phyloP scores from a whole-genome alignment of 2,113 vertebrate species.

The Catharus bicknelli region DNA sequence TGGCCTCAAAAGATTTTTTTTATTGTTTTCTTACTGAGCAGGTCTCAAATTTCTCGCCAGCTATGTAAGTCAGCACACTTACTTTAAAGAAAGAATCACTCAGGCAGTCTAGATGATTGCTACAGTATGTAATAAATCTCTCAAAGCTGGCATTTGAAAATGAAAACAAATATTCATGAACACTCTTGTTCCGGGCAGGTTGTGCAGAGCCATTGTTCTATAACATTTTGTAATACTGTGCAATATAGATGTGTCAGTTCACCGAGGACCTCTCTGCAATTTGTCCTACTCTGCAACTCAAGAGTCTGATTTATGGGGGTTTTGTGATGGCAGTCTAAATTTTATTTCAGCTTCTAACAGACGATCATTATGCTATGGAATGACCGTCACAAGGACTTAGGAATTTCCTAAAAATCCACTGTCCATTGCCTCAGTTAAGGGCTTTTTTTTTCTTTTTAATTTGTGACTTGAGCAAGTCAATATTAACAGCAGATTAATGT shows the following conservation, averaged over 20 bases:
- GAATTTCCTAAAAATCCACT: background rate
- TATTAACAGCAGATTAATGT: background rate
- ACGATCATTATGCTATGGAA: background rate
- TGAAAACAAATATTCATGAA: background rate
- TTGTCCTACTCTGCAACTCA: background rate
- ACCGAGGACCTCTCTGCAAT: background rate
- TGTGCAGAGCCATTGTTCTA: background rate
- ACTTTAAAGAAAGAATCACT: background rate
- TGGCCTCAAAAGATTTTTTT: background rate
- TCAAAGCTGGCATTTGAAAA: background rate
- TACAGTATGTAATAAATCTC: background rate
- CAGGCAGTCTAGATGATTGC: background rate
- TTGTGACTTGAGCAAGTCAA: background rate
- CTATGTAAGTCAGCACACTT: background rate
- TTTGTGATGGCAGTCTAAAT: background rate
- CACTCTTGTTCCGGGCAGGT: background rate
- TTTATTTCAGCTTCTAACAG: background rate
- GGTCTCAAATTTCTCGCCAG: background rate
- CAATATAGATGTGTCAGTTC: background rate
- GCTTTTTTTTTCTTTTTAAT: background rate
- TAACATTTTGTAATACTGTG: background rate
- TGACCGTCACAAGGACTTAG: background rate
- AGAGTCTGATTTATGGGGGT: background rate
- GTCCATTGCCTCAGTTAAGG: background rate
- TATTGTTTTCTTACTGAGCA: background rate